Conservation (phyloP, 2,888 invertebrate species). For the Ophion obscuratus region DNA sequence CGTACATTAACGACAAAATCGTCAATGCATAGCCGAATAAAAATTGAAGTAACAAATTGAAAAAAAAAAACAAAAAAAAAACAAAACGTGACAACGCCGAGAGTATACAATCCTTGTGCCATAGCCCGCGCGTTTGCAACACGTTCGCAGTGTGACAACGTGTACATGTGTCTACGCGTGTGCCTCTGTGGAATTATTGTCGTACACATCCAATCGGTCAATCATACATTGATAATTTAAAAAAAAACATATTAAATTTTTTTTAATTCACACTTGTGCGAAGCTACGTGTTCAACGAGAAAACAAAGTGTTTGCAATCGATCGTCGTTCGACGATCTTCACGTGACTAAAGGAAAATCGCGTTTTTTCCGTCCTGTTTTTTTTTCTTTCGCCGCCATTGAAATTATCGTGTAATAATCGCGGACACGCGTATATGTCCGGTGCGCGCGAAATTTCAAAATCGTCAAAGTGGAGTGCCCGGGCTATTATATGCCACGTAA, state of each 20-base stretch:
- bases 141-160: conserved; percentile 59
- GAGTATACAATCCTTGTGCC: conserved; percentile 60
- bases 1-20: neutral
- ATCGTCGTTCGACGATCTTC: neutral
- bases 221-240: conserved; percentile 22
- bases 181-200: conserved; percentile 9
- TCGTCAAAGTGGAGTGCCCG: conserved; percentile 60
- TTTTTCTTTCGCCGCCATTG: neutral
- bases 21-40: neutral
- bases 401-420: neutral
- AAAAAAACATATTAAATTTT: conserved; percentile 3
- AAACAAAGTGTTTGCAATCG: conserved; percentile 15
- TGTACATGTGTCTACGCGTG: conserved; percentile 11
- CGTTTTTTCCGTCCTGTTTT: neutral
- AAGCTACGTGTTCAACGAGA: neutral
- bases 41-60: neutral
- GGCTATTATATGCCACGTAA: conserved; percentile 62
- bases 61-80: neutral
- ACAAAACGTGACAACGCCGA: conserved; percentile 47
- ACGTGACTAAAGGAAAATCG: too few species aligned
- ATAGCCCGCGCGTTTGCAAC: conserved; percentile 56
- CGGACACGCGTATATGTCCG: neutral
- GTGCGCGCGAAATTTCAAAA: conserved; percentile 29
- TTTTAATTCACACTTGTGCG: too few species aligned
- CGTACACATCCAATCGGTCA: conserved; percentile 24